These are phyloP conservation scores for Nomada ruficornis DNA, from an alignment of 2,888 invertebrate genomes.

Conservation along the genomic window DNA sequence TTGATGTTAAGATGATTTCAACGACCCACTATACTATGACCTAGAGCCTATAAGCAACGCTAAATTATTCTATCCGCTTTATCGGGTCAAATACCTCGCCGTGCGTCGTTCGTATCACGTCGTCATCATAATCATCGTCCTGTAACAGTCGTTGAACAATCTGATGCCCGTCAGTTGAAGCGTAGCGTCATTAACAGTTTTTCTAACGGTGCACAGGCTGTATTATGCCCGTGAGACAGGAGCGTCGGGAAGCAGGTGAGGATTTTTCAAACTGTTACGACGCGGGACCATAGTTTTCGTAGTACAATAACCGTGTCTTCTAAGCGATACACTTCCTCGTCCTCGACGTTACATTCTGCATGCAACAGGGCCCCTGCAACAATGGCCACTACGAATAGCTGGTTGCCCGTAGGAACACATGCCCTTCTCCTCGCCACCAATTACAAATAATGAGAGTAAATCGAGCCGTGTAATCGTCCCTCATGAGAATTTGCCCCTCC, in stretches of 20 bases:
- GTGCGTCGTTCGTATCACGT: slow-evolving; percentile 3
- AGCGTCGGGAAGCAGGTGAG: neutral
- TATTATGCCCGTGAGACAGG: slow-evolving; percentile 6
- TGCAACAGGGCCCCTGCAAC: slow-evolving; percentile 51
- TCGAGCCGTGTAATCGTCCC: slow-evolving; percentile 66
- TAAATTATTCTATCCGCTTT: too few relatives aligned
- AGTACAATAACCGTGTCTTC: slow-evolving; percentile 39
- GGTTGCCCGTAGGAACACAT: slow-evolving; percentile 28
- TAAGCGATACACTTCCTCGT: slow-evolving; percentile 40
- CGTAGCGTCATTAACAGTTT: slow-evolving; percentile 46
- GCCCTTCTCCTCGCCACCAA: slow-evolving; percentile 63
- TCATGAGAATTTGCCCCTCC: slow-evolving; percentile 40
- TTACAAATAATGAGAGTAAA: slow-evolving; percentile 77
- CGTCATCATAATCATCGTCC: slow-evolving; percentile 9
- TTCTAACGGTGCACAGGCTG: slow-evolving; percentile 47
- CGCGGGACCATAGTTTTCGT: slow-evolving; percentile 25
- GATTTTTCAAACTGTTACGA: slow-evolving; percentile 58
- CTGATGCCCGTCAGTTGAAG: slow-evolving; percentile 23
- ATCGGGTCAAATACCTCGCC: too few relatives aligned
- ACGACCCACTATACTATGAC: too few relatives aligned
- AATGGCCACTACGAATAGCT: slow-evolving; percentile 52
- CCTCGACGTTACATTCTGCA: slow-evolving; percentile 23
- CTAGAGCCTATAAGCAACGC: too few relatives aligned
- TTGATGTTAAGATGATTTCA: neutral
- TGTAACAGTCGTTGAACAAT: slow-evolving; percentile 49